A percentile compares a stretch with the other conserved stretches of the same genome.
Conservation (phyloP, 2,113 vertebrate species). For the Pygoscelis antarcticus region DNA sequence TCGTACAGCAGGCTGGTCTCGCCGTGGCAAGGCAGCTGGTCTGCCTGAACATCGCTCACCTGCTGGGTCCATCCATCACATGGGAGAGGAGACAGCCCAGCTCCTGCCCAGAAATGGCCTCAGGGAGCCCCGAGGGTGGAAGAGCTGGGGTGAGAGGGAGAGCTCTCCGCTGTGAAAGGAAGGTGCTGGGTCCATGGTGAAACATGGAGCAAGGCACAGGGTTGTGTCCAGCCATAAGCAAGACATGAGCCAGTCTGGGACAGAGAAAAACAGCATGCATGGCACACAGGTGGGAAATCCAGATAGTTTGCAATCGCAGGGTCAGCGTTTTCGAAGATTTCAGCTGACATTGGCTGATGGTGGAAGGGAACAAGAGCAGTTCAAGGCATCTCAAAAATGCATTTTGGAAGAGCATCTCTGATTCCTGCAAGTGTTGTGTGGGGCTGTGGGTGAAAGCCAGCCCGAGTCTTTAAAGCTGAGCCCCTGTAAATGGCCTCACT, state of each 20-base stretch:
- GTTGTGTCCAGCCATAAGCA: neutral
- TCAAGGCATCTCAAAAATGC: neutral
- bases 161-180: neutral
- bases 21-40: neutral
- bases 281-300: neutral
- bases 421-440: rapidly evolving
- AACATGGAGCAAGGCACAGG: neutral
- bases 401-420: neutral
- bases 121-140: neutral
- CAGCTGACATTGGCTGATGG: rapidly evolving
- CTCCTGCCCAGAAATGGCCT: neutral
- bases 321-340: neutral
- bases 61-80: neutral
- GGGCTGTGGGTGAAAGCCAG: neutral
- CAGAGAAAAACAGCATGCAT: rapidly evolving
- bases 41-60: neutral
- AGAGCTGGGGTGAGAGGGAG: neutral
- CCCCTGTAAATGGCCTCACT: neutral
- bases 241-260: neutral
- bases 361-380: neutral
- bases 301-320: neutral
- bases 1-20: neutral
- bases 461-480: neutral
- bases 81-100: neutral
- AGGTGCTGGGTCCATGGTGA: neutral